These are phyloP conservation scores for Sceloporus undulatus DNA, from an alignment of 2,113 vertebrate genomes.

Conservation along the genomic window DNA sequence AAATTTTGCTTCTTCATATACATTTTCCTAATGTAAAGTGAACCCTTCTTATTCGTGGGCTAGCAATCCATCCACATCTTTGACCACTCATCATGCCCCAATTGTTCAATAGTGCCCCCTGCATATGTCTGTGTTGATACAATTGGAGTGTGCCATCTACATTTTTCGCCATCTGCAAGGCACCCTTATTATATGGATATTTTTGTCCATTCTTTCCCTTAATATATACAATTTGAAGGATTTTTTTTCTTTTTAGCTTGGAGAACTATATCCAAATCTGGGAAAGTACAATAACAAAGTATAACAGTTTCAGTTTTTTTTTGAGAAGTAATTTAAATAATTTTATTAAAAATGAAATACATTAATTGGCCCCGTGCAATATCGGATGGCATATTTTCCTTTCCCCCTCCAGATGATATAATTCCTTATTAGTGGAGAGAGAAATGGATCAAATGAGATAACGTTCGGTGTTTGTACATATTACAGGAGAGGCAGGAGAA, in stretches of 20 bases:
- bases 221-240: too few relatives aligned
- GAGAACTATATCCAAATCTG: not conserved
- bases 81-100: too few relatives aligned
- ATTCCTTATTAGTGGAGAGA: not conserved
- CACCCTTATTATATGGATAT: too few relatives aligned
- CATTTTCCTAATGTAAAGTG: too few relatives aligned
- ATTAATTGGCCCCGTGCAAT: not conserved
- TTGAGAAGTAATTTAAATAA: not conserved
- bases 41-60: too few relatives aligned
- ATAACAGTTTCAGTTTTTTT: not conserved
- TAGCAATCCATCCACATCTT: too few relatives aligned
- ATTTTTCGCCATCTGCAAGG: too few relatives aligned
- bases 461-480: not conserved
- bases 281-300: not conserved
- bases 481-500: not conserved
- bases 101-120: too few relatives aligned
- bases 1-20: not conserved
- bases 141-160: too few relatives aligned
- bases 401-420: not conserved
- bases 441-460: not conserved
- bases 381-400: not conserved
- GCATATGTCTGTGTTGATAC: too few relatives aligned
- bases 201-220: too few relatives aligned
- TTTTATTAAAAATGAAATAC: not conserved
- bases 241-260: not conserved